Evolutionary conservation across 2,113 vertebrate genomes (phyloP).

Genomic region (Corythoichthys haematopterus): DNA sequence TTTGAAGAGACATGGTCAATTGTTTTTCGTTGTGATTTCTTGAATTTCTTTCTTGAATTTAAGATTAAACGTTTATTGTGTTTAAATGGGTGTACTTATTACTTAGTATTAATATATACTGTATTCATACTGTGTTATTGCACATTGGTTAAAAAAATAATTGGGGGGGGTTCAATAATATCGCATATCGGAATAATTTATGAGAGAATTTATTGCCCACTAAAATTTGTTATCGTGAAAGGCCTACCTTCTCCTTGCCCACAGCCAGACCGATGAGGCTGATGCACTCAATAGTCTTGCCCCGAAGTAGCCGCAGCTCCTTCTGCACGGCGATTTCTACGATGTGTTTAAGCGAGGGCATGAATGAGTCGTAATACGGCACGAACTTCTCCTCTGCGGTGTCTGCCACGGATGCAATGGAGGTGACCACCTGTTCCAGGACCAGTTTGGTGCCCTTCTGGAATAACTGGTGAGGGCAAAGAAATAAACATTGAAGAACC

Average conservation of each 20-base stretch:
- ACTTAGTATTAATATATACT: too few relatives aligned
- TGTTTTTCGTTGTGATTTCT: too few relatives aligned
- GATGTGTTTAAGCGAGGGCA: slow-evolving; percentile 95
- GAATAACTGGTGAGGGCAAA: slow-evolving; percentile 76
- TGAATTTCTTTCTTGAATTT: too few relatives aligned
- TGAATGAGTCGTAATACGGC: slow-evolving; percentile 96
- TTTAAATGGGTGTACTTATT: too few relatives aligned
- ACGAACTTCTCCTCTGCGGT: slow-evolving; percentile 98
- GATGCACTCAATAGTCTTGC: slow-evolving; percentile 98
- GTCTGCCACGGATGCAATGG: slow-evolving; percentile 97
- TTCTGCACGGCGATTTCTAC: slow-evolving; percentile 97
- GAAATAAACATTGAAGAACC: background rate
- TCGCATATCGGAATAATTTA: too few relatives aligned
- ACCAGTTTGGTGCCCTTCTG: slow-evolving; percentile 98
- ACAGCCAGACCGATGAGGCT: slow-evolving; percentile 97
- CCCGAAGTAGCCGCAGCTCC: slow-evolving; percentile 88
- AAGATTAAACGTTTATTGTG: too few relatives aligned
- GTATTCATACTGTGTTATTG: too few relatives aligned
- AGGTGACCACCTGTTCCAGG: slow-evolving; percentile 98
- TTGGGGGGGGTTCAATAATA: too few relatives aligned
- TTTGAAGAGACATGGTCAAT: too few relatives aligned
- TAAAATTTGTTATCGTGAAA: too few relatives aligned
- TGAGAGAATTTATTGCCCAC: too few relatives aligned
- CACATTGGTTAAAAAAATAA: too few relatives aligned
- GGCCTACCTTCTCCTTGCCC: slow-evolving; percentile 89